Conservation (phyloP, 1,140 invertebrate genomes). For the Drosophila insularis region DNA sequence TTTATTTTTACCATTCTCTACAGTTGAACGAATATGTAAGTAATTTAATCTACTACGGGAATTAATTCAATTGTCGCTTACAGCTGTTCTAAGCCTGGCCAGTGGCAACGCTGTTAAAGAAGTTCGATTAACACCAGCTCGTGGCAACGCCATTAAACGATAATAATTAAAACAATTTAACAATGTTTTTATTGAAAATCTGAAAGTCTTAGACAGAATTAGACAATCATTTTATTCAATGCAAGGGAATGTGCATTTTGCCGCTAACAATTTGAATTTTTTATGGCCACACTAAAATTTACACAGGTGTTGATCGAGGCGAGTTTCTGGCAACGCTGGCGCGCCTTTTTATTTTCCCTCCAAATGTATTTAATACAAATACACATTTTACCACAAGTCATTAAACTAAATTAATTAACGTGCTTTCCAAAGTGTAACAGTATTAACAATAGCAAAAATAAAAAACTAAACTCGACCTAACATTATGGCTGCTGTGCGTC, state of each 20-base stretch:
- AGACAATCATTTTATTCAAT: no score
- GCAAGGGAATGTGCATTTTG: no score
- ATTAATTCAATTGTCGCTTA: not conserved
- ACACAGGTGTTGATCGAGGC: no score
- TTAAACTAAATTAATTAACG: not conserved
- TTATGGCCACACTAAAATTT: no score
- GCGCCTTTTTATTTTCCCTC: slow-evolving; percentile 32
- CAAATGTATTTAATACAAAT: not conserved
- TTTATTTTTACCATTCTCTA: slow-evolving; percentile 63
- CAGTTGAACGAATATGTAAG: slow-evolving; percentile 57
- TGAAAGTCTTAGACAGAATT: no score
- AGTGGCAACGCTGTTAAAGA: slow-evolving; percentile 5
- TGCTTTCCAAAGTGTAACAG: not conserved
- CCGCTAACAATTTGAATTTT: no score
- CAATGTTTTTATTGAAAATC: no score
- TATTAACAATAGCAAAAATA: slow-evolving; percentile 23
- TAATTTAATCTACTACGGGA: slow-evolving; percentile 63
- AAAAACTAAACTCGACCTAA: slow-evolving; percentile 16
- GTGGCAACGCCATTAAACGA: not conserved
- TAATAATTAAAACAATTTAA: no score
- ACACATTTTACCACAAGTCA: not conserved
- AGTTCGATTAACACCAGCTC: not conserved
- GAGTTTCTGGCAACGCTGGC: slow-evolving; percentile 4
- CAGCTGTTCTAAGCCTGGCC: slow-evolving; percentile 17
- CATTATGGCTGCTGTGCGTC: slow-evolving; percentile 71